Base-by-base conservation (phyloP, 2,888 invertebrate species). In the Gymnosoma rotundatum region DNA sequence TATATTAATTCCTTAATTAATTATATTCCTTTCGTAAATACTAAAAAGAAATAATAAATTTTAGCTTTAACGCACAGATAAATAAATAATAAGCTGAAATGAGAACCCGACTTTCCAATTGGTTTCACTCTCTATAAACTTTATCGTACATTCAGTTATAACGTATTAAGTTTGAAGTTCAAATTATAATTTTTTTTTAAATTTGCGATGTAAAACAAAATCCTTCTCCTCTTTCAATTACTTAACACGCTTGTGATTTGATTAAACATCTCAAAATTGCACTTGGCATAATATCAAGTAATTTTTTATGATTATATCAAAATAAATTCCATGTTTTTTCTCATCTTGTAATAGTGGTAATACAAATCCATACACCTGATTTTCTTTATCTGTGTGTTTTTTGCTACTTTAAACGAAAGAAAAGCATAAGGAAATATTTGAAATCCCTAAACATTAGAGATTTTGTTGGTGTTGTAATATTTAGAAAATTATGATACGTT, bases 241-340 rank as follows among this genome's bases (percentile, higher is more conserved):
- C 6, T 21, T 18, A 56, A n/a, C 32, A 69, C 83, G 80, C 63
- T 25, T 38, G 12, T 80, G 76, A 14, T 58, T 21, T 67, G 14
- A 72, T 72, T 63, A 32, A 48, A 80, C 18, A 63, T 69, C 45
- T 25, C 18, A 20, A 78, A 78, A 69, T 69, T 81, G 58, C 64
- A 58, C 20, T 84, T 74, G 81, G 78, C 81, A 78, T 74, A 58
- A 74, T 73, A 73, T 76, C 75, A 83, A 83, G 38, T 76, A 50
- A 79, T 83, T 80, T 79, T 74, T 76, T 67, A 45, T 74, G 58
- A 73, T 74, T 75, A 78, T 12, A 67, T 61, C 25, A 66, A 78
- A 78, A 61, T 67, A 63, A 75, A 56, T 7, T 52, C 7, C 21
- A 36, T 52, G 18, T 48, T 54, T 61, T 36, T 16, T 42, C 25